These are phyloP conservation scores for Drosophila neonasuta DNA, from an alignment of 2,888 invertebrate genomes.

Conservation along the genomic window DNA sequence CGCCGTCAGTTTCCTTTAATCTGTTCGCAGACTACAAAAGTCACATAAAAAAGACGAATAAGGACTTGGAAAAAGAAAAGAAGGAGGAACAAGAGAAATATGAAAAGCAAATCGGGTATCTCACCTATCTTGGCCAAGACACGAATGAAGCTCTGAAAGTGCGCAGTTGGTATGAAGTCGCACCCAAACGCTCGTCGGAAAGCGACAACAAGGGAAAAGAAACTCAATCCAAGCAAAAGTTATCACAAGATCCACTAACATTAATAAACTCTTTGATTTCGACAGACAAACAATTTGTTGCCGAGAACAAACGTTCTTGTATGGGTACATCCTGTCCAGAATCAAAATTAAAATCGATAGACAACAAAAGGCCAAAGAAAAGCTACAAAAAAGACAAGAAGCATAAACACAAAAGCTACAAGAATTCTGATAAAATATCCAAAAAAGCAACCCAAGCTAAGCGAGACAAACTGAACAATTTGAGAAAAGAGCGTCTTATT, in stretches of 20 bases:
- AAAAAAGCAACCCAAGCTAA: conserved; percentile 38
- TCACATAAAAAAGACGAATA: conserved; percentile 88
- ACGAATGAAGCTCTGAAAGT: conserved; percentile 92
- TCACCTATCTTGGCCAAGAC: conserved; percentile 97
- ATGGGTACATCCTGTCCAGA: conserved; percentile 9
- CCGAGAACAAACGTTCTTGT: conserved; percentile 9
- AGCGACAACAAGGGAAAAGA: conserved; percentile 81
- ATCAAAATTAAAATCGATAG: conserved; percentile 16
- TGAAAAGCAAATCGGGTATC: conserved; percentile 97
- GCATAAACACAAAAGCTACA: conserved; percentile 57
- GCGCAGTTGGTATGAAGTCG: conserved; percentile 93
- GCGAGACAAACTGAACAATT: conserved; percentile 78
- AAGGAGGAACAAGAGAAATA: conserved; percentile 97
- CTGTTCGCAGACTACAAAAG: conserved; percentile 93
- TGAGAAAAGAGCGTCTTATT: conserved; percentile 84
- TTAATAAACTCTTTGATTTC: conserved; percentile 84
- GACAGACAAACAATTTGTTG: conserved; percentile 41
- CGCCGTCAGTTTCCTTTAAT: conserved; percentile 86
- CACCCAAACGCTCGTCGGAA: conserved; percentile 83
- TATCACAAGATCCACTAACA: conserved; percentile 88
- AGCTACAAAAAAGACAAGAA: conserved; percentile 52
- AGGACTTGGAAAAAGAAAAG: conserved; percentile 93
- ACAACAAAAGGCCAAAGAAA: conserved; percentile 40
- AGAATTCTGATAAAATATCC: conserved; percentile 29
- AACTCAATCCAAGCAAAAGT: conserved; percentile 86